Evolutionary conservation across 2,797 vertebrate species (phyloP).

Genomic region (Pyrocephalus nanus): DNA sequence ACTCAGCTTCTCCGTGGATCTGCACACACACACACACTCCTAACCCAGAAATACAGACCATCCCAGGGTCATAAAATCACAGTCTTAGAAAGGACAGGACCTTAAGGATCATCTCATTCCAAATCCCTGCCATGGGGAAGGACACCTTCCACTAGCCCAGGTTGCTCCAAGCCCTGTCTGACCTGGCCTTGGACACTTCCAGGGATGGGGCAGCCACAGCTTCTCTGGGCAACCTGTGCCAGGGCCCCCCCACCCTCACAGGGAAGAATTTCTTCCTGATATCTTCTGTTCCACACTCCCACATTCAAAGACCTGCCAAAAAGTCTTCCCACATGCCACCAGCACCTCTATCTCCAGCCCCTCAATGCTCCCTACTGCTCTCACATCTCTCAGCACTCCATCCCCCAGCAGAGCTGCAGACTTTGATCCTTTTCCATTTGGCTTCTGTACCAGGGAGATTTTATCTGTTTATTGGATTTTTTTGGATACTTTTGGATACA

Average conservation of each 20-base stretch:
- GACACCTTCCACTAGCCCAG: rapidly evolving
- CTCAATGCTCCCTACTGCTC: neutral
- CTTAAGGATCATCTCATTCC: neutral
- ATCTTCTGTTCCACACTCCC: neutral
- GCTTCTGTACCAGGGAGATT: neutral
- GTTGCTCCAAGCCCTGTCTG: rapidly evolving
- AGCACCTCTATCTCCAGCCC: neutral
- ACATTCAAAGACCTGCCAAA: neutral
- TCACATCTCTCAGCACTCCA: neutral
- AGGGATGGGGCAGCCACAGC: neutral
- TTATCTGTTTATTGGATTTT: neutral
- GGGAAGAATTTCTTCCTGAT: neutral
- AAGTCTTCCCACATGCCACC: neutral
- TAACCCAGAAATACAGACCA: neutral
- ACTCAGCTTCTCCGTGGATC: neutral
- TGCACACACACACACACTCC: neutral
- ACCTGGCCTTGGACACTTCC: neutral
- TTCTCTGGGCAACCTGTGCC: neutral
- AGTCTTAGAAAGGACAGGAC: neutral
- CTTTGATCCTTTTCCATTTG: neutral
- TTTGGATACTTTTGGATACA: neutral
- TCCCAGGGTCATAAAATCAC: neutral
- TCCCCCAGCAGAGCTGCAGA: neutral
- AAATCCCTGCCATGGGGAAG: no score
- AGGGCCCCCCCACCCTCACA: rapidly evolving